Conservation (phyloP, 1,140 invertebrate genomes). For the Lordiphosa clarofinis region DNA sequence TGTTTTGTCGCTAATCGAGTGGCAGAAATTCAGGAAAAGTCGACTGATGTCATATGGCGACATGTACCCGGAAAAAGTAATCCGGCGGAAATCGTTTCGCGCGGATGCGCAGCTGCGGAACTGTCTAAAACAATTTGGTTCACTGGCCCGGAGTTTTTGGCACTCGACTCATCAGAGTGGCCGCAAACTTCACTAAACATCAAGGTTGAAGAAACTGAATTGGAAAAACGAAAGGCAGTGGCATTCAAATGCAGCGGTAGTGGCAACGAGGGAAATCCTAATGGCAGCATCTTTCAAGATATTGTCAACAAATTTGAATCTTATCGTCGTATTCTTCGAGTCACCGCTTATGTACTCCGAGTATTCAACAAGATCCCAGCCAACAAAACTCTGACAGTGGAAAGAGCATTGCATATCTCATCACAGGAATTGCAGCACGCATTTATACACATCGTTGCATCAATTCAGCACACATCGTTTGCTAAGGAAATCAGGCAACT, state of each 20-base stretch:
- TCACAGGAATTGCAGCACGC: no score
- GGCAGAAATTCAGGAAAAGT: constrained; percentile 8
- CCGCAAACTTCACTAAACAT: neutral
- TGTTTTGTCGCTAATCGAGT: constrained; percentile 18
- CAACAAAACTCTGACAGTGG: neutral
- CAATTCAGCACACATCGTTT: no score
- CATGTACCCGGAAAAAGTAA: constrained; percentile 3
- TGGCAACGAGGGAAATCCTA: neutral
- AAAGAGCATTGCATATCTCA: no score
- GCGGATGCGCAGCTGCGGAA: no score
- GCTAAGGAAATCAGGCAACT: no score
- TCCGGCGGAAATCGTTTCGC: constrained; percentile 1
- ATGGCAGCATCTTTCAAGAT: neutral
- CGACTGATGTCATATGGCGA: neutral
- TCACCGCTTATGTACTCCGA: neutral
- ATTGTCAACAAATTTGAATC: constrained; percentile 2
- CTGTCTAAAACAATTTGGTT: no score
- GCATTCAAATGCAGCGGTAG: neutral
- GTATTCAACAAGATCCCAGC: neutral
- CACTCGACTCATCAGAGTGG: neutral
- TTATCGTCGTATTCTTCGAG: neutral
- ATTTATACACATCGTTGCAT: no score
- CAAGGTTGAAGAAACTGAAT: neutral
- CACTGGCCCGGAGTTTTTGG: no score
- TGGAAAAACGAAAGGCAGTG: neutral